These are phyloP conservation scores for Diuraphis noxia DNA, from an alignment of 1,140 invertebrate species.

Conservation along the genomic window DNA sequence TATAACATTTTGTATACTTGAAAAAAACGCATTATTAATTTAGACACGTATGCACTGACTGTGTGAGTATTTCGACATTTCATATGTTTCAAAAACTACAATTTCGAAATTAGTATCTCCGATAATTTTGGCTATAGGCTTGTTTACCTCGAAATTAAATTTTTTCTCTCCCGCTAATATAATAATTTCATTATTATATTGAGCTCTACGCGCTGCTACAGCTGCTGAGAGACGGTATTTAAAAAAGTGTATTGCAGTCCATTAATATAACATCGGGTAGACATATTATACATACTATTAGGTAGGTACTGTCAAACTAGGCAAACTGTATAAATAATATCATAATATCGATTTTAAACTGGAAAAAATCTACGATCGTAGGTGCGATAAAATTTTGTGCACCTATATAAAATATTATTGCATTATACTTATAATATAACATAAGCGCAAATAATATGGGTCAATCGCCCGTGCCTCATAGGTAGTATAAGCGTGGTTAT, in stretches of 20 bases:
- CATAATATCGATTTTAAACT: neutral
- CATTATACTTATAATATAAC: neutral
- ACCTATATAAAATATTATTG: neutral
- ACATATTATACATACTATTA: neutral
- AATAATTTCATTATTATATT: neutral
- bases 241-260: neutral
- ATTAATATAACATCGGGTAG: neutral
- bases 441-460: neutral
- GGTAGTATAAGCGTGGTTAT: neutral
- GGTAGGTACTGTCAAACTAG: neutral
- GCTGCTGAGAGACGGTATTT: neutral
- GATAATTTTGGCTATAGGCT: constrained; percentile 11
- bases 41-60: neutral
- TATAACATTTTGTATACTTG: neutral
- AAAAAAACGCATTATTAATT: neutral
- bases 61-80: neutral
- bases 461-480: neutral
- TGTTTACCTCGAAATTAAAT: constrained; percentile 1
- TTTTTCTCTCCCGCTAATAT: neutral
- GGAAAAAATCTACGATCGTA: neutral
- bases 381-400: neutral
- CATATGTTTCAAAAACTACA: neutral
- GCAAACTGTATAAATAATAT: neutral
- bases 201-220: neutral
- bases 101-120: neutral